These are phyloP conservation scores for Suricata suricatta DNA, from an alignment of 2,113 vertebrate species.

Conservation along the genomic window DNA sequence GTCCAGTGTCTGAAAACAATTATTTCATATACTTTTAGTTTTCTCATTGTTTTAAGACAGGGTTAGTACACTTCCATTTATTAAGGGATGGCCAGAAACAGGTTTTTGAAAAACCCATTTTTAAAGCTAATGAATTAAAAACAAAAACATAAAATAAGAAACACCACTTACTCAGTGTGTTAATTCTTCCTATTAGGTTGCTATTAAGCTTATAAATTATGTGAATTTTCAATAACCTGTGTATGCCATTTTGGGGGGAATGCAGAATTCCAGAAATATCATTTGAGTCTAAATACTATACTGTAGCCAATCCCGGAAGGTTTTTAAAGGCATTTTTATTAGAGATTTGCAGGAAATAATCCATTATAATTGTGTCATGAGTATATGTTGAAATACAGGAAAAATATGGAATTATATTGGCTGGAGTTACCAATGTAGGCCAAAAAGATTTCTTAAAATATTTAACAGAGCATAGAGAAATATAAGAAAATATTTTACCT, in stretches of 20 bases:
- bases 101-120: not conserved
- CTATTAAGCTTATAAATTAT: not conserved
- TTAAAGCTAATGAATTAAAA: conserved; percentile 1
- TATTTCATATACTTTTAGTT: not conserved
- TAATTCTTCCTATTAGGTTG: not conserved
- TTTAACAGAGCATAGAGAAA: not conserved
- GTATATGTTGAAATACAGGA: not conserved
- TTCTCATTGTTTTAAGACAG: not conserved
- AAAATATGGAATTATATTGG: not conserved
- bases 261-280: not conserved
- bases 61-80: not conserved
- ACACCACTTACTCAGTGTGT: not conserved
- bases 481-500: not conserved
- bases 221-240: not conserved
- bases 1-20: not conserved
- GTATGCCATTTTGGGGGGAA: not conserved
- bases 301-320: not conserved
- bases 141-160: not conserved
- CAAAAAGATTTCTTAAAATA: not conserved
- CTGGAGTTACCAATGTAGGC: not conserved
- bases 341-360: not conserved
- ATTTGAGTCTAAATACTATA: not conserved
- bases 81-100: not conserved
- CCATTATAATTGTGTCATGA: conserved; percentile 10
- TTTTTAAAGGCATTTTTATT: conserved; percentile 19